Evolutionary conservation across 1,140 invertebrate species (phyloP).

Genomic region (Epicauta chinensis): DNA sequence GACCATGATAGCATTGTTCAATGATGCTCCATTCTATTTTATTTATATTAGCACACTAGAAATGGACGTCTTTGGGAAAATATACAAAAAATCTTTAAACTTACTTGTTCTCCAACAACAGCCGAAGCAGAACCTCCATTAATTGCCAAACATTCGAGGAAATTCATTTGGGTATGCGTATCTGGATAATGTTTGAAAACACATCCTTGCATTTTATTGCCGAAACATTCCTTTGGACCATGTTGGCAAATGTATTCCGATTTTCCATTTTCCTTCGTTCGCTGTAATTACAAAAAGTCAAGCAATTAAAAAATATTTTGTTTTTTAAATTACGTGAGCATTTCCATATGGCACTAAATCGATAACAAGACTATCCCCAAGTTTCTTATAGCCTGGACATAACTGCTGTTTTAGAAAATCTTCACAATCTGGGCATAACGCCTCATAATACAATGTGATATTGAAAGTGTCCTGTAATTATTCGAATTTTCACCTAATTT

Average conservation of each 20-base stretch:
- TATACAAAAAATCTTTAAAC: too few species aligned
- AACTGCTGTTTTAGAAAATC: conserved; percentile 40
- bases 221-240: conserved; percentile 53
- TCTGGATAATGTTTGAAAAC: conserved; percentile 41
- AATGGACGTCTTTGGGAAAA: too few species aligned
- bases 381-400: neutral
- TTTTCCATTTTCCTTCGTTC: neutral
- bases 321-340: neutral
- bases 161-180: neutral
- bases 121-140: neutral
- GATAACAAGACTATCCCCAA: conserved; percentile 19
- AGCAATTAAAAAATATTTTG: too few species aligned
- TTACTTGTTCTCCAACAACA: too few species aligned
- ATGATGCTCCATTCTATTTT: too few species aligned
- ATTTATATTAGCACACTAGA: too few species aligned
- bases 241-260: conserved; percentile 57
- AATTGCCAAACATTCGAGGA: conserved; percentile 4
- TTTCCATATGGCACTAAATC: neutral
- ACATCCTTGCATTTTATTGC: conserved; percentile 56
- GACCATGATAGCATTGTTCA: too few species aligned
- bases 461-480: too few species aligned
- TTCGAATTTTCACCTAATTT: too few species aligned
- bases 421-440: conserved; percentile 43
- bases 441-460: conserved; percentile 39
- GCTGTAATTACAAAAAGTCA: too few species aligned